Evolutionary conservation across 2,113 vertebrate genomes (phyloP).

Genomic region (Anguilla rostrata): DNA sequence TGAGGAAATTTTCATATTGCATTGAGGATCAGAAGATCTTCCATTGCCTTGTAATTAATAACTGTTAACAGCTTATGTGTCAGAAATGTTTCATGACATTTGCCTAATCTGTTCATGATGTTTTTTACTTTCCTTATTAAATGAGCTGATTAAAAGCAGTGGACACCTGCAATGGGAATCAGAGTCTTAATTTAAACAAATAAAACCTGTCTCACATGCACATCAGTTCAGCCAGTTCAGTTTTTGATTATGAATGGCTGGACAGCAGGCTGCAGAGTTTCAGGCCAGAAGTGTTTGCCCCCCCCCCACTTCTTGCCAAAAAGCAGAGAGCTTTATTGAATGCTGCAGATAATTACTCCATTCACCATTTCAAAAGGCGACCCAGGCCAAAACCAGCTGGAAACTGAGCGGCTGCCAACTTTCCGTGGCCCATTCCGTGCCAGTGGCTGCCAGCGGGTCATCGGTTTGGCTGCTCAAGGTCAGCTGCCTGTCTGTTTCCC

Average conservation of each 20-base stretch:
- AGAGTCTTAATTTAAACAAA: conserved; percentile 6
- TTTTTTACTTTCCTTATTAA: neutral
- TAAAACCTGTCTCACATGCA: neutral
- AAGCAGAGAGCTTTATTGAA: conserved; percentile 22
- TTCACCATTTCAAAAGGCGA: conserved; percentile 19
- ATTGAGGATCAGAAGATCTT: neutral
- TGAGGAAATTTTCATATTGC: neutral
- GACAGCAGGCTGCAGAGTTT: neutral
- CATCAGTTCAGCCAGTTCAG: conserved; percentile 11
- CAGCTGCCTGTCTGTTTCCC: conserved; percentile 23
- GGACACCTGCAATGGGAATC: conserved; percentile 8
- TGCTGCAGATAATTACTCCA: conserved; percentile 27
- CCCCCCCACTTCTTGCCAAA: conserved; percentile 7
- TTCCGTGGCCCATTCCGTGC: conserved; percentile 32
- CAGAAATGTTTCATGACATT: neutral
- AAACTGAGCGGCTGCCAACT: conserved; percentile 30
- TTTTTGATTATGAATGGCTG: conserved; percentile 7
- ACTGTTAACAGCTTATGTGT: neutral
- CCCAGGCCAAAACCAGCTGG: conserved; percentile 12
- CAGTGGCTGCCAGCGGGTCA: conserved; percentile 31
- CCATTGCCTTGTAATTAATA: neutral
- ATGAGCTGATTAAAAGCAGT: neutral
- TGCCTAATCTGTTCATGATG: neutral
- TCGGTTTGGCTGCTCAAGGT: conserved; percentile 30
- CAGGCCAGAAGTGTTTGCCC: neutral